Base-by-base conservation (phyloP, 1,140 invertebrate genomes). In the Pachyrhynchus sulphureomaculatus region DNA sequence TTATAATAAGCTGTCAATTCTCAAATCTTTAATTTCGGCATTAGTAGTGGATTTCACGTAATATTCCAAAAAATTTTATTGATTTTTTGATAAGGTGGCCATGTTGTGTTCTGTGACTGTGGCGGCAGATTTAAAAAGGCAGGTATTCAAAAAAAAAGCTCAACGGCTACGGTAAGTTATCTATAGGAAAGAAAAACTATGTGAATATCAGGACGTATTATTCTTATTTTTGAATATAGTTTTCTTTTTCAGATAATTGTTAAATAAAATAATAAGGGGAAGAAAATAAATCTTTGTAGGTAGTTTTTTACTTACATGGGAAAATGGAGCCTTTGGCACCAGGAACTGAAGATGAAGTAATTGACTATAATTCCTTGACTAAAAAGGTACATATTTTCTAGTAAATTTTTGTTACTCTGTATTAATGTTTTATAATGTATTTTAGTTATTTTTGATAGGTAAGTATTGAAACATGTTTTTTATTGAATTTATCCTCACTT, bases 321-420 rank as follows among this genome's bases (percentile, higher is more conserved):
- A 48, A 47, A 37, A 74, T 72, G 71, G 72, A 74, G 57, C 72
- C 72, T 21, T 62, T 63, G 15, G 71, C 72, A 26, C 72, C 71
- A 4, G 72, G 72, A 29, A 74, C 72, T 17, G 72, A 74, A 68
- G 71, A 73, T 53, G 72, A 74, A 32, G 45, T 62, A 33, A 49
- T 64, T 55, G 58, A 68, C 54, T 66, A 65, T 32, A 58, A 61
- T 52, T 45, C 57, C 12, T 59, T 64, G 18, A 71, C 36, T 4
- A 74, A 72, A 68, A 55, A 72, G 72, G 72, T 74, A 74, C 64
- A 66, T 59, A 55, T 44, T n/a, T 36, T 48, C 17, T 63, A 42
- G 45, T 48, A 56, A 36, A 9, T 6, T 6, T 2, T 9, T 29
- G 8, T 9, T 29, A 9, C 12, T 6, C 5, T 29, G 26, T 29